Percentiles rank a stretch among this genome's conserved stretches.
phyloP scores from a whole-genome alignment of 2,113 vertebrate genomes.

The Vidua macroura region DNA sequence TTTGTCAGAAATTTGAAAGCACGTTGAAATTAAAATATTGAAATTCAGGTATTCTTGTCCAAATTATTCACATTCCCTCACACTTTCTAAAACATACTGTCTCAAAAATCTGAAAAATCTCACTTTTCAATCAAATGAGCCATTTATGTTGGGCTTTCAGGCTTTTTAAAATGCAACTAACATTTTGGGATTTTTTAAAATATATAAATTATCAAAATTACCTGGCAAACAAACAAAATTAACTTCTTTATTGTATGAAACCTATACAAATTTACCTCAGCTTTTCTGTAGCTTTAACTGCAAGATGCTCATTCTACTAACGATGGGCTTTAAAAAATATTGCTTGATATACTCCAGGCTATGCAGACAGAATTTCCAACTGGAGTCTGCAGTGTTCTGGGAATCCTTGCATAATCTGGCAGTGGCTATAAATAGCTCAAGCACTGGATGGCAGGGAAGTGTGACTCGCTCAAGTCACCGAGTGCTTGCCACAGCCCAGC shows the following conservation, averaged over 20 bases:
- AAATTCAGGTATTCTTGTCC: neutral
- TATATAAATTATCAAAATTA: neutral
- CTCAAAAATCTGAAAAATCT: neutral
- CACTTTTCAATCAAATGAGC: neutral
- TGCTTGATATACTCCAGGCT: neutral
- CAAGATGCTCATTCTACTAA: neutral
- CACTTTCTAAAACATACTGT: neutral
- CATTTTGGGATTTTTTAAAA: neutral
- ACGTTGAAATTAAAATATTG: neutral
- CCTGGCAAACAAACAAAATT: neutral
- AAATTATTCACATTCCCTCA: neutral
- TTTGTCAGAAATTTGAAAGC: neutral
- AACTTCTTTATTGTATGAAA: neutral
- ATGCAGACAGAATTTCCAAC: neutral
- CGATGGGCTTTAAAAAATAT: neutral
- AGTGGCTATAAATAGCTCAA: neutral
- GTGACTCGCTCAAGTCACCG: neutral
- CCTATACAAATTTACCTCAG: neutral
- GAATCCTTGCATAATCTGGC: conserved; percentile 60
- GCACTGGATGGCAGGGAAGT: neutral
- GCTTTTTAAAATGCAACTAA: neutral
- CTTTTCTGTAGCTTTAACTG: neutral
- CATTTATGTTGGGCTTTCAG: neutral
- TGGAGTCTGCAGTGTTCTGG: conserved; percentile 56
- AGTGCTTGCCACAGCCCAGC: neutral